Evolutionary conservation across 2,113 vertebrate genomes (phyloP).

Genomic region (Ceyx margarethae): DNA sequence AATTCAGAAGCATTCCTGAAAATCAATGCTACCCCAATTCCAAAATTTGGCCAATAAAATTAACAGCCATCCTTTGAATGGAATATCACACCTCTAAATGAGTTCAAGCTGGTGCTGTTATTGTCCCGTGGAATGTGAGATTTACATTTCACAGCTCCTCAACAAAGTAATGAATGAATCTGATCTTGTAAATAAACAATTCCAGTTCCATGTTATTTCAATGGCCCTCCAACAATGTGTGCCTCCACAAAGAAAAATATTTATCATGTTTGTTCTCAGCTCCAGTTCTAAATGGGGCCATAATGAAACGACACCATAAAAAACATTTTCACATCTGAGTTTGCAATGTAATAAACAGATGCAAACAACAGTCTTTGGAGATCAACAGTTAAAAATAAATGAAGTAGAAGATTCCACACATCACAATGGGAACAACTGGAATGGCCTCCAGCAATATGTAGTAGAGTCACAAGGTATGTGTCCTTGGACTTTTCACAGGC

Average conservation of each 20-base stretch:
- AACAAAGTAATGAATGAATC: constrained; percentile 74
- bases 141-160: constrained; percentile 80
- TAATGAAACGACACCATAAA: constrained; percentile 73
- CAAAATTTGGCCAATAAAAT: constrained; percentile 79
- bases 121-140: constrained; percentile 75
- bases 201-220: constrained; percentile 68
- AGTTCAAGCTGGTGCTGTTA: constrained; percentile 72
- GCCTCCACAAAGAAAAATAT: constrained; percentile 75
- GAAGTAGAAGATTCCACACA: constrained; percentile 45
- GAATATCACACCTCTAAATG: constrained; percentile 76
- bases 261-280: constrained; percentile 70
- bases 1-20: constrained; percentile 55
- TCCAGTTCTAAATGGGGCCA: constrained; percentile 51
- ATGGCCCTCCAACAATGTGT: constrained; percentile 63
- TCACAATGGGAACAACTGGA: constrained; percentile 28
- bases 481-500: constrained; percentile 22
- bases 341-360: constrained; percentile 77
- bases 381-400: constrained; percentile 75
- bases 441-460: constrained; percentile 18
- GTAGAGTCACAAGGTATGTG: background rate
- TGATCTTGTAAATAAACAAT: constrained; percentile 75
- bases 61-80: constrained; percentile 73
- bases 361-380: constrained; percentile 69
- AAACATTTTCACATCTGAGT: constrained; percentile 77
- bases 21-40: constrained; percentile 46